Evolutionary conservation across 2,797 vertebrate species (phyloP).

Genomic region (Pipistrellus pipistrellus): DNA sequence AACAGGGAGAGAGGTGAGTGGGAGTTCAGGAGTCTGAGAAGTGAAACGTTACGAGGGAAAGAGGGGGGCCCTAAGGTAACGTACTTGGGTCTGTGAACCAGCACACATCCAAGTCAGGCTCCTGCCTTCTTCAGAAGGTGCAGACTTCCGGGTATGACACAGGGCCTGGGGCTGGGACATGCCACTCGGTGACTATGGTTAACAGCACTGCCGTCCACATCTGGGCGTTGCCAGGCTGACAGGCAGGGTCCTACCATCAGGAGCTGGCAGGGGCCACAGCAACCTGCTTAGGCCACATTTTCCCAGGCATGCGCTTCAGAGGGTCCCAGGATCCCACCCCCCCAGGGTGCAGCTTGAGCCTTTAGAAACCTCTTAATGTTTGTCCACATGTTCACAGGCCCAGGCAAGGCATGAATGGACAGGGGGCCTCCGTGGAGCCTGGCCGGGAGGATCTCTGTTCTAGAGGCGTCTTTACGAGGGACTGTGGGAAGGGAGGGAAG

Average conservation of each 20-base stretch:
- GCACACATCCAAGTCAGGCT: neutral
- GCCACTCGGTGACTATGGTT: accelerated
- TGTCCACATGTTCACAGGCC: neutral
- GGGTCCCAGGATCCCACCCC: neutral
- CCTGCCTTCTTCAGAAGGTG: neutral
- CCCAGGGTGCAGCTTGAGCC: neutral
- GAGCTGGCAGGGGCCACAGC: neutral
- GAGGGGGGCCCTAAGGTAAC: neutral
- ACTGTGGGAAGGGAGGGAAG: neutral
- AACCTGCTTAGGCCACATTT: neutral
- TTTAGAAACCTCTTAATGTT: neutral
- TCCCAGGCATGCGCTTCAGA: neutral
- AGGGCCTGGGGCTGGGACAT: too few species aligned
- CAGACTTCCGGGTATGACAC: too few species aligned
- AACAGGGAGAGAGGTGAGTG: accelerated
- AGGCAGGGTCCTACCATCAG: neutral
- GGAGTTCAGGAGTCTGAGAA: neutral
- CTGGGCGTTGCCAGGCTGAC: too few species aligned
- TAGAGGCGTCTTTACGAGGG: too few species aligned
- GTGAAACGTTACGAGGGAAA: neutral
- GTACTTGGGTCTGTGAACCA: neutral
- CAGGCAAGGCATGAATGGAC: neutral
- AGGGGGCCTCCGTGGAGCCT: neutral
- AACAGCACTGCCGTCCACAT: too few species aligned
- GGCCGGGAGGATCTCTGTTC: neutral